Evolutionary conservation across 2,113 vertebrate species (phyloP), one percentile per base, ranked within the genome.

Genomic region (Platysteira castanea): DNA sequence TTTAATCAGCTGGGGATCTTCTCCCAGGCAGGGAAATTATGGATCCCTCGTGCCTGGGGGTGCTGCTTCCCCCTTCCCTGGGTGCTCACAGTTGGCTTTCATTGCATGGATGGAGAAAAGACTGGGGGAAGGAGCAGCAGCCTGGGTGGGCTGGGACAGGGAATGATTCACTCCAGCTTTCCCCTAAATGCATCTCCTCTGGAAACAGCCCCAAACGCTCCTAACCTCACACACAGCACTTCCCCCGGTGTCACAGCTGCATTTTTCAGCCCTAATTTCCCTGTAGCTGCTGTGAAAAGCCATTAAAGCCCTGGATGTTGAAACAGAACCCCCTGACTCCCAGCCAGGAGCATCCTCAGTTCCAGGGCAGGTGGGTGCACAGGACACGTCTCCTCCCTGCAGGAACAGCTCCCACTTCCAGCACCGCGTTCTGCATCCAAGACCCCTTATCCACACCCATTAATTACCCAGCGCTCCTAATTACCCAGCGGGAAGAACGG

Each of bases 391-490:
- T 83, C 84, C 91, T 96, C 90, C 60, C 73, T 57, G 30, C 92
- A 76, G 57, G 57, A 85, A 59, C 94, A 82, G 87, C 65, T 26
- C 28, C 22, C 64, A 6, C 39, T 44, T 16, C 13, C 1, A 70
- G 37, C 69, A 13, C 21, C 41, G 2, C 2, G 1, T 27, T 41
- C 42, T n/a, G 67, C 50, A 18, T 7, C 50, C 85, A 11, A 49
- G 35, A 77, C 53, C 71, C 77, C 74, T 68, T 28, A 84, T 93
- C 97, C 84, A 95, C 89, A 94, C 63, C 73, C 89, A 0, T 28
- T 94, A 96, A 97, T 97, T 97, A 93, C 28, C 61, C 81, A 50
- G 70, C 6, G 6, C 69, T 93, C 57, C 85, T 93, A 96, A 97
- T 97, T 95, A 94, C 41, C 71, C 81, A 53, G 70, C 5, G 8